These are phyloP conservation scores for Holacanthus passer DNA, from an alignment of 2,113 vertebrate species.

Conservation along the genomic window DNA sequence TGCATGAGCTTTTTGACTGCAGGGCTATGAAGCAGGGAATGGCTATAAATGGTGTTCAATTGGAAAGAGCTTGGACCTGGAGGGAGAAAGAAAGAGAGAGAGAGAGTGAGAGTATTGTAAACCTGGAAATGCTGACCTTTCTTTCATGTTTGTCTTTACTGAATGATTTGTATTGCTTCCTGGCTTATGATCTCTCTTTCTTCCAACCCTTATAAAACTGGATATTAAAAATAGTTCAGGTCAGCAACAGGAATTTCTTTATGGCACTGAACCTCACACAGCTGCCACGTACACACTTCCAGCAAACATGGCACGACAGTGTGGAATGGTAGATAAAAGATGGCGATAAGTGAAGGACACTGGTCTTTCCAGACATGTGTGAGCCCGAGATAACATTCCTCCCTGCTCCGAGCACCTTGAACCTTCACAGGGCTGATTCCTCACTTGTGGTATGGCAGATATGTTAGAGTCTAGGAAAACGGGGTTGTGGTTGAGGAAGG, in stretches of 20 bases:
- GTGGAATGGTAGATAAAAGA: slow-evolving; percentile 31
- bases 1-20: not conserved
- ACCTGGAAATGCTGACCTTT: slow-evolving; percentile 42
- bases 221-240: slow-evolving; percentile 43
- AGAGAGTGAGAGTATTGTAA: slow-evolving; percentile 11
- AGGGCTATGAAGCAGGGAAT: not conserved
- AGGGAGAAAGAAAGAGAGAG: not conserved
- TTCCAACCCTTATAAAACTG: slow-evolving; percentile 30
- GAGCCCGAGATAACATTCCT: slow-evolving; percentile 66
- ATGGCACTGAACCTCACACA: slow-evolving; percentile 19
- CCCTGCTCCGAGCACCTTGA: slow-evolving; percentile 42
- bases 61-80: not conserved
- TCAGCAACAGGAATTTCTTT: slow-evolving; percentile 36
- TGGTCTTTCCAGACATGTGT: slow-evolving; percentile 61
- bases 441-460: slow-evolving; percentile 62
- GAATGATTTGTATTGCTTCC: slow-evolving; percentile 30
- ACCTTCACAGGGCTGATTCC: slow-evolving; percentile 50
- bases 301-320: slow-evolving; percentile 8
- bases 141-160: slow-evolving; percentile 41
- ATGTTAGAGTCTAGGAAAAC: slow-evolving; percentile 68
- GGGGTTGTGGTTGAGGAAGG: slow-evolving; percentile 70
- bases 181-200: slow-evolving; percentile 22
- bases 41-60: slow-evolving; percentile 39
- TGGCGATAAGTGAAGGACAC: slow-evolving; percentile 42
- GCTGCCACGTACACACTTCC: slow-evolving; percentile 38